Base-by-base conservation (phyloP, 1,140 invertebrate genomes). In the Neuroterus valhalla region DNA sequence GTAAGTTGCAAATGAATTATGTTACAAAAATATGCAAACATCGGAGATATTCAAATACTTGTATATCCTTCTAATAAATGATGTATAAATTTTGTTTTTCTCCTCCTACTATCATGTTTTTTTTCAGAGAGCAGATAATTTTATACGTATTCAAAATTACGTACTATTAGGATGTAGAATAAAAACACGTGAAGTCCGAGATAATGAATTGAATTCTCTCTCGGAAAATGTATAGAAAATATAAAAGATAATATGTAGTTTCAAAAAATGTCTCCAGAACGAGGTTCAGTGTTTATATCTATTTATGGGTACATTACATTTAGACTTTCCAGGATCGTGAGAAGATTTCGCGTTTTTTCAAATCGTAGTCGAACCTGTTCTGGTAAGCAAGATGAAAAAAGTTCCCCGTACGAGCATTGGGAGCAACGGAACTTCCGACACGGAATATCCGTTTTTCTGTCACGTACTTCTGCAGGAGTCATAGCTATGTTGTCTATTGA, bases 401-500 rank as follows among this genome's bases (percentile, higher is more conserved):
- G 76, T 77, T 81, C 75, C 75, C 70, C 76, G 75, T 68, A 79
- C 48, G 68, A 38, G 71, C 73, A 85, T 84, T 70, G 75, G 72
- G 84, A 82, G 70, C 81, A 82, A 81, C 81, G 81, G 75, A 83
- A 89, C 86, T 89, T 89, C 88, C 87, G 87, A 83, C 82, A 82
- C 68, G 78, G 76, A 78, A 72, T 84, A 88, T 88, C 87, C 87
- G 86, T 77, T 87, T 88, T 85, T 88, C 83, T 82, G 78, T 88
- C 86, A 88, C 87, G 86, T 89, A 88, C 72, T 76, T 78, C 68
- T 78, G 83, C 78, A 68, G 31, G 31, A 38, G 31, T n/a, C 69
- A 73, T 81, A 71, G 75, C 81, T 66, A 77, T 74, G 68, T 78
- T 86, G 81, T 69, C 81, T 86, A 86, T 86, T 81, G 80, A 87